Conservation (phyloP, 2,113 vertebrate genomes). For the Garra rufa region DNA sequence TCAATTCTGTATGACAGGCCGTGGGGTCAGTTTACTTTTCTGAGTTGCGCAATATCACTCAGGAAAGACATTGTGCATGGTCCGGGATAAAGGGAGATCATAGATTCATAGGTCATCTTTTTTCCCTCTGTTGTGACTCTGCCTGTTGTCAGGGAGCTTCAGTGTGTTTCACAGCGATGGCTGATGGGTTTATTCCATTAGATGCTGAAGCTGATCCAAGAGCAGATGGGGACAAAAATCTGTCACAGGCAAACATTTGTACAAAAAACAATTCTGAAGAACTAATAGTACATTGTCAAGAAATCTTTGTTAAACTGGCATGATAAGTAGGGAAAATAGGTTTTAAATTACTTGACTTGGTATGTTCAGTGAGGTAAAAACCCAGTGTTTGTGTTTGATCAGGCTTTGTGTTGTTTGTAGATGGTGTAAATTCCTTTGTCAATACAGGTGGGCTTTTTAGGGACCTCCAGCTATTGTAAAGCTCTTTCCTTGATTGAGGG, state of each 20-base stretch:
- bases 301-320: neutral
- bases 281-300: neutral
- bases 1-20: neutral
- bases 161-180: neutral
- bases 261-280: neutral
- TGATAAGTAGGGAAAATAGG: neutral
- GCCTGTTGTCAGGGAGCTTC: conserved; percentile 25
- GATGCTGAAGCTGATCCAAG: neutral
- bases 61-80: conserved; percentile 35
- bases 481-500: neutral
- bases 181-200: conserved; percentile 30
- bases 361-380: conserved; percentile 9
- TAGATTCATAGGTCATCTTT: conserved; percentile 32
- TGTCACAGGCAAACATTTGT: neutral
- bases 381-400: neutral
- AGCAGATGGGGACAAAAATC: conserved; percentile 9
- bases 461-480: neutral
- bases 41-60: neutral
- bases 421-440: neutral
- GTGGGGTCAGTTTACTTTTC: conserved; percentile 22
- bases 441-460: conserved; percentile 27
- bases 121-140: conserved; percentile 35
- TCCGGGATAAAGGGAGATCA: conserved; percentile 17
- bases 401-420: conserved; percentile 22
- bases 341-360: neutral